phyloP scores from a whole-genome alignment of 30 jellyfish, hydroid and myxozoan species.

The Sanderia malayensis region DNA sequence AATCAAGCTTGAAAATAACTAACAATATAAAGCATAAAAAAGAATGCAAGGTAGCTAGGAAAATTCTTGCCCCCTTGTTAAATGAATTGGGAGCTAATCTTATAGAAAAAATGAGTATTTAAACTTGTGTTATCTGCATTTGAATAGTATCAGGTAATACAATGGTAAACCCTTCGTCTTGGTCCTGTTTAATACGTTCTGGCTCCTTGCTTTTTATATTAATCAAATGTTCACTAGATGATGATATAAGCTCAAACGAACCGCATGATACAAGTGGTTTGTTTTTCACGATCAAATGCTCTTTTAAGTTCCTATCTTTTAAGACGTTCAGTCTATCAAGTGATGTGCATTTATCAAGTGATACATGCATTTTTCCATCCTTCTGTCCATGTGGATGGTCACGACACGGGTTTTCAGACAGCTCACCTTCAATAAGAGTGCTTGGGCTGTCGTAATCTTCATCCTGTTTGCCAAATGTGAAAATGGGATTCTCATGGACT shows the following conservation, averaged over 20 bases:
- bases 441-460: slow-evolving; percentile 42
- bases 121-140: not conserved
- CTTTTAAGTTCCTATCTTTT: not conserved
- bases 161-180: slow-evolving; percentile 45
- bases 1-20: no score
- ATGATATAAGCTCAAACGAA: slow-evolving; percentile 44
- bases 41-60: no score
- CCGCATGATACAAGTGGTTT: slow-evolving; percentile 35
- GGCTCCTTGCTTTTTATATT: not conserved
- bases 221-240: not conserved
- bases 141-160: slow-evolving; percentile 20
- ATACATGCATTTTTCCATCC: no score
- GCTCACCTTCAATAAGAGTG: no score
- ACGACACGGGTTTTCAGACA: no score
- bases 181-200: slow-evolving; percentile 5
- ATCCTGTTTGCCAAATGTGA: not conserved
- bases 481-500: slow-evolving; percentile 20
- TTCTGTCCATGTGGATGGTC: no score
- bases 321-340: slow-evolving; percentile 9
- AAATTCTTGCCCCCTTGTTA: no score
- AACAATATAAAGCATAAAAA: no score
- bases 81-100: no score
- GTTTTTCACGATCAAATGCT: not conserved
- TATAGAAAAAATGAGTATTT: no score
- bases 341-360: not conserved